A percentile compares a stretch with the other conserved stretches of the same genome.
These are phyloP conservation scores for Synanceia verrucosa DNA, from an alignment of 2,797 vertebrate genomes.

Conservation along the genomic window DNA sequence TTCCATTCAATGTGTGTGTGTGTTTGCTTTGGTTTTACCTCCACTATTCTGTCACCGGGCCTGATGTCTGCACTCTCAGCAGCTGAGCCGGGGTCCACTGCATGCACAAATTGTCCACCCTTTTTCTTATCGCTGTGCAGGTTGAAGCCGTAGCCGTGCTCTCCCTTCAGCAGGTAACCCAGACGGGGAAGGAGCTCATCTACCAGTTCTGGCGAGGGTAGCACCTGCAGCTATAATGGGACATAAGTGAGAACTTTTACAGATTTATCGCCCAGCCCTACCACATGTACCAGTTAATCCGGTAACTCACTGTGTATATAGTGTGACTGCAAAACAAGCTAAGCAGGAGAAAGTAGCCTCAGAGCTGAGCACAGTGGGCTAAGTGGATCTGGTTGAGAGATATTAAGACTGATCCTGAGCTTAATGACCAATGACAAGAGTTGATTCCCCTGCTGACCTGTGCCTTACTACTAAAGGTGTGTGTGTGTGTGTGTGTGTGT, in stretches of 20 bases:
- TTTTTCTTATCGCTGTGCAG: slow-evolving; percentile 91
- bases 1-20: neutral
- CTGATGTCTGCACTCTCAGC: slow-evolving; percentile 86
- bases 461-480: neutral
- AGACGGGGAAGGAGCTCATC: slow-evolving; percentile 87
- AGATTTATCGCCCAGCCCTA: neutral
- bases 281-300: neutral
- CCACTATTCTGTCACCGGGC: slow-evolving; percentile 89
- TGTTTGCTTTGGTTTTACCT: slow-evolving; percentile 77
- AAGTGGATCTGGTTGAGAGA: slow-evolving; percentile 49
- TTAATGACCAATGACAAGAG: slow-evolving; percentile 27
- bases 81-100: slow-evolving; percentile 87
- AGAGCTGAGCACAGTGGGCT: slow-evolving; percentile 14
- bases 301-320: neutral
- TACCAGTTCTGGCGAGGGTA: slow-evolving; percentile 47
- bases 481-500: neutral
- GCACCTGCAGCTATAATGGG: slow-evolving; percentile 33
- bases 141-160: slow-evolving; percentile 94
- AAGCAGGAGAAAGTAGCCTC: slow-evolving; percentile 30
- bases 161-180: slow-evolving; percentile 87
- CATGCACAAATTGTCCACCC: slow-evolving; percentile 91
- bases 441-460: slow-evolving; percentile 8
- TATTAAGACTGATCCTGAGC: slow-evolving; percentile 22
- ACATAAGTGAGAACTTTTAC: slow-evolving; percentile 5
- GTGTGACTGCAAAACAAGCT: neutral